A percentile compares a stretch with the other conserved stretches of the same genome.
These are phyloP conservation scores for Drosophila busckii DNA, from an alignment of 1,140 invertebrate species.

Conservation along the genomic window DNA sequence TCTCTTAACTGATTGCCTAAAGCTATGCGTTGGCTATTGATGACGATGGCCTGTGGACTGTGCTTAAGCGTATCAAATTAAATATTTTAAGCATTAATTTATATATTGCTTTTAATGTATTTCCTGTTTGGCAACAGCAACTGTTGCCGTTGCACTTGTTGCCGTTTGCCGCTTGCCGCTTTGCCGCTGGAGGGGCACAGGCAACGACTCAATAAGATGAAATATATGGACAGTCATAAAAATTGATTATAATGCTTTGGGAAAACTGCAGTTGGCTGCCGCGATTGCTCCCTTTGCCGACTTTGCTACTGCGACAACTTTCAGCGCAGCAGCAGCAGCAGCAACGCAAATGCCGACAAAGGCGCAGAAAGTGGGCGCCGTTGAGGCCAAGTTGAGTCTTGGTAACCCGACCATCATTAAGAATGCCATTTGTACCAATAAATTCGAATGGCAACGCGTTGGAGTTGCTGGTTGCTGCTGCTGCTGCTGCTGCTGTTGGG, in stretches of 20 bases:
- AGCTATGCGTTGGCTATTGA: background rate
- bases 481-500: slow-evolving; percentile 7
- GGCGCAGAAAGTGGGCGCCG: slow-evolving; percentile 58
- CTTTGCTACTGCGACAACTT: slow-evolving; percentile 59
- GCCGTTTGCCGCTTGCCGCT: slow-evolving; percentile 11
- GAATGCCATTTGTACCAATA: slow-evolving; percentile 75
- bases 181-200: slow-evolving; percentile 2
- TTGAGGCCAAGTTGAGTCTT: slow-evolving; percentile 11
- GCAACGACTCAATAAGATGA: slow-evolving; percentile 78
- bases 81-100: background rate
- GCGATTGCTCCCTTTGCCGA: slow-evolving; percentile 7
- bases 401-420: slow-evolving; percentile 64
- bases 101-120: background rate
- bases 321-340: too few species aligned
- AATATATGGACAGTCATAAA: slow-evolving; percentile 78
- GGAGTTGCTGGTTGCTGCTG: slow-evolving; percentile 17
- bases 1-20: slow-evolving; percentile 1
- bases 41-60: background rate
- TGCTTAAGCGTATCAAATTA: background rate
- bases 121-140: slow-evolving; percentile 27
- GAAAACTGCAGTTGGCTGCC: slow-evolving; percentile 45
- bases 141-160: slow-evolving; percentile 32
- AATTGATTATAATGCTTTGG: slow-evolving; percentile 75
- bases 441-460: slow-evolving; percentile 58
- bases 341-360: slow-evolving; percentile 53